phyloP scores from a whole-genome alignment of 2,888 invertebrate species.

The Bombylius major region DNA sequence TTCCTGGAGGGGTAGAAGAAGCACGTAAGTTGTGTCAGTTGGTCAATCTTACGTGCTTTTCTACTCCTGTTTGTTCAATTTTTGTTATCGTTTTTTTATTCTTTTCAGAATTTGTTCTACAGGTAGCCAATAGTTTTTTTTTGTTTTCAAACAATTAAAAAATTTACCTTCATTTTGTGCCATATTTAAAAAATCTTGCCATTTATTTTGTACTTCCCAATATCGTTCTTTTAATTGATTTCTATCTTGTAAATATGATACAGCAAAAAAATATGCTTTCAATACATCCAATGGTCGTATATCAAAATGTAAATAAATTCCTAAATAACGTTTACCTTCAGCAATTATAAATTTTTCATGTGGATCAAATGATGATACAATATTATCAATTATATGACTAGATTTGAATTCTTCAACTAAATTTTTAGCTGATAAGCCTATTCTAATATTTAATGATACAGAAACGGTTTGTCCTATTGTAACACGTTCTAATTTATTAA shows the following conservation, averaged over 20 bases:
- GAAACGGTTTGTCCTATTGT: slow-evolving; percentile 43
- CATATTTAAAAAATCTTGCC: slow-evolving; percentile 36
- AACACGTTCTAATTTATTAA: slow-evolving; percentile 60
- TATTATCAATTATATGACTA: slow-evolving; percentile 31
- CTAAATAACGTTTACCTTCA: slow-evolving; percentile 31
- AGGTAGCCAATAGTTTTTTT: too few species aligned
- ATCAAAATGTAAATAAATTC: slow-evolving; percentile 36
- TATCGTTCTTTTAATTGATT: slow-evolving; percentile 38
- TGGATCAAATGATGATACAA: slow-evolving; percentile 36
- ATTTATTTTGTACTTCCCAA: slow-evolving; percentile 40
- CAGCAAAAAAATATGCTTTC: slow-evolving; percentile 36
- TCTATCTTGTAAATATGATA: slow-evolving; percentile 36
- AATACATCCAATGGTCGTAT: slow-evolving; percentile 34
- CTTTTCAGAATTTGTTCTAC: too few species aligned
- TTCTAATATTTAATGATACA: slow-evolving; percentile 30
- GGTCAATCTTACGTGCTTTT: too few species aligned
- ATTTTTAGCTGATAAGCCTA: slow-evolving; percentile 32
- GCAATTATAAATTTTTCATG: slow-evolving; percentile 36
- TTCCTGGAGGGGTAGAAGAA: too few species aligned
- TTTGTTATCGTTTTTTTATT: too few species aligned
- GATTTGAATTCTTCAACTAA: slow-evolving; percentile 33
- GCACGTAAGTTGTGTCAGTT: too few species aligned
- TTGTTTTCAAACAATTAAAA: too few species aligned
- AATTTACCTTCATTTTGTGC: slow-evolving; percentile 36
- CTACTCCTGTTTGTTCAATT: too few species aligned